phyloP scores from a whole-genome alignment of 1,140 invertebrate genomes.

The Scaptodrosophila lebanonensis region DNA sequence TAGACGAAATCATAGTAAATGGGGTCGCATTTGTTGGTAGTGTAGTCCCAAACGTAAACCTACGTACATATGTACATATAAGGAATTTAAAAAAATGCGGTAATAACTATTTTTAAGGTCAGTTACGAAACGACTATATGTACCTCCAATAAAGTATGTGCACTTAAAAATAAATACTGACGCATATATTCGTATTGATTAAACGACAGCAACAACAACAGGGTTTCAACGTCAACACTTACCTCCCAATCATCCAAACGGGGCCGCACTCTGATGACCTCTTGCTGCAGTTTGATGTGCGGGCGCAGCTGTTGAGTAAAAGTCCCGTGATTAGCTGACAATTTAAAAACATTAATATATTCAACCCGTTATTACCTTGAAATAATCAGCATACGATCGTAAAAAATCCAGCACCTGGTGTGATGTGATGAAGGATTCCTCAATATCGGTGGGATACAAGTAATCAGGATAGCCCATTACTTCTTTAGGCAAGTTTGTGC shows the following conservation, averaged over 20 bases:
- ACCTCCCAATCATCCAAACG: constrained; percentile 69
- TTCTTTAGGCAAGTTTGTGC: constrained; percentile 93
- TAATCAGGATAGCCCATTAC: constrained; percentile 94
- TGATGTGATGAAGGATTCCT: constrained; percentile 88
- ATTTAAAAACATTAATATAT: too few relatives aligned
- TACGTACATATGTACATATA: constrained; percentile 11
- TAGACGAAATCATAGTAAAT: constrained; percentile 88
- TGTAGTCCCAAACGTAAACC: constrained; percentile 79
- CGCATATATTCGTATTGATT: too few relatives aligned
- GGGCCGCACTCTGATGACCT: constrained; percentile 73
- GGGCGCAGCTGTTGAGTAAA: too few relatives aligned
- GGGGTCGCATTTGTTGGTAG: constrained; percentile 77
- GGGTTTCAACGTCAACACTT: constrained; percentile 39
- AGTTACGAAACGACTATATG: background rate
- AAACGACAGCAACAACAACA: too few relatives aligned
- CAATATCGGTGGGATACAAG: constrained; percentile 82
- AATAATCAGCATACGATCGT: constrained; percentile 86
- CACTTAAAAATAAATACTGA: too few relatives aligned
- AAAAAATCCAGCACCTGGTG: constrained; percentile 90
- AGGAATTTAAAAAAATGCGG: constrained; percentile 9
- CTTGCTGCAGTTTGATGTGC: constrained; percentile 70
- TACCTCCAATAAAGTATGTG: too few relatives aligned
- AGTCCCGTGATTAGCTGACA: too few relatives aligned
- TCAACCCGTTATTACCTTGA: too few relatives aligned
- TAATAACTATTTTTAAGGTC: constrained; percentile 3